Base-by-base conservation (phyloP, 2,113 vertebrate species). In the Pteruthius melanotis region DNA sequence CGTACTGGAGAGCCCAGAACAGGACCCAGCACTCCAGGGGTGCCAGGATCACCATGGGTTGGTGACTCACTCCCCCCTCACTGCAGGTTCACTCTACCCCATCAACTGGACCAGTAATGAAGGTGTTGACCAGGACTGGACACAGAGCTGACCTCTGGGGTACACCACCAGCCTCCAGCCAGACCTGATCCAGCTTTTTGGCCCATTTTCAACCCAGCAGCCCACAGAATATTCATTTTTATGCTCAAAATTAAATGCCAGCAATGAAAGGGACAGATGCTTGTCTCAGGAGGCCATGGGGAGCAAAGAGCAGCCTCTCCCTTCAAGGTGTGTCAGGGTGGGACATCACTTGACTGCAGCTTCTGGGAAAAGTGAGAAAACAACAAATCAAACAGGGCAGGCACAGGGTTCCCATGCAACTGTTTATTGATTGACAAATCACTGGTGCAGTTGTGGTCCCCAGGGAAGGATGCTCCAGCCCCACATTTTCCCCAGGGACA, bases 401-500 rank as follows among this genome's bases (percentile, higher is more conserved):
- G 22, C 30, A 8, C 15, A 79, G 27, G 8, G 1, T 39, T 42
- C 45, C 31, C 1, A 0, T 50, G 31, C 13, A 39, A 68, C 9
- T 7, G 0, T 94, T 95, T 93, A 94, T 83, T 95, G n/a, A 33
- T 5, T 45, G 27, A 15, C 59, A 80, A 71, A 66, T 44, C 30
- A 1, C 40, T 6, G 2, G 44, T 0, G 1, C 27, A 9, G 9
- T 1, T 6, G 42, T 0, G 0, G 18, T 75, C 5, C 33, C 4
- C 3, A 0, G n/a, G 33, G 24, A 20, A 69, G 23, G 53, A 35
- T 22, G 16, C 26, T 84, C 14, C 69, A 59, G 64, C 23, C 23
- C n/a, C 1, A 1, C 0, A 0, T 1, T 1, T 27, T 21, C 35
- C 27, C 10, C 0, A 2, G 23, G 16, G 10, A 0, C 52, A 8